Base-by-base conservation (phyloP, 2,888 invertebrate genomes). In the Ectemnius cavifrons region DNA sequence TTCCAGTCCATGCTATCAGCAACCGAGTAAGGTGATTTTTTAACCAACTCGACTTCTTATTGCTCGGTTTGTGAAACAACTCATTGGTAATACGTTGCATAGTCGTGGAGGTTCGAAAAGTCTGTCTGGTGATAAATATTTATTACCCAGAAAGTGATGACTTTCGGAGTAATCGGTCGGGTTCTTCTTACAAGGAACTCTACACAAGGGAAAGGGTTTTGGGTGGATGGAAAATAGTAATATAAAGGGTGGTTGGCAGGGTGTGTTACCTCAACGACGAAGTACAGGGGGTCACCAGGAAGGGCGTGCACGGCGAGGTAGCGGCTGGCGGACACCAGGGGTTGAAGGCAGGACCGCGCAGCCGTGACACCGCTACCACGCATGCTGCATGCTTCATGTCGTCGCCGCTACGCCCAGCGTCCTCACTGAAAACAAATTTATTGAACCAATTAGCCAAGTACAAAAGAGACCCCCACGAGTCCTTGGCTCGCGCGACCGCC, bases 241-340 rank as follows among this genome's bases (percentile, higher is more conserved):
- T 8, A 11, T 11, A 37, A 37, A 37, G 37, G 37, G 5, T 37
- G 37, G 11, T 6, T 37, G 8, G 5, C 37, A 37, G 56, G 63
- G 63, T 60, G 63, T 60, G 76, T 83, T 83, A 91, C 91, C 88
- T 91, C 91, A 80, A 90, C 91, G 81, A 91, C 87, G 88, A 93
- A 93, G 88, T 93, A 93, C 84, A 93, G 92, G 74, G 93, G 93
- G 86, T 93, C 90, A 88, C 91, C 90, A 77, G 91, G 89, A 81
- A 91, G 89, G 86, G 90, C 90, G 87, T 90, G 90, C 85, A 91
- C 88, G 87, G 91, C 90, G 88, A 91, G 90, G 86, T 91, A 91
- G 88, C 91, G 91, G 88, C 90, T 91, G 89, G 90, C 90, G 89
- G 91, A 90, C 87, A 91, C 90, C 90, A 90, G 89, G 87, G 91